Base-by-base conservation (phyloP, 2,797 vertebrate genomes). In the Dendrocincla fuliginosa region DNA sequence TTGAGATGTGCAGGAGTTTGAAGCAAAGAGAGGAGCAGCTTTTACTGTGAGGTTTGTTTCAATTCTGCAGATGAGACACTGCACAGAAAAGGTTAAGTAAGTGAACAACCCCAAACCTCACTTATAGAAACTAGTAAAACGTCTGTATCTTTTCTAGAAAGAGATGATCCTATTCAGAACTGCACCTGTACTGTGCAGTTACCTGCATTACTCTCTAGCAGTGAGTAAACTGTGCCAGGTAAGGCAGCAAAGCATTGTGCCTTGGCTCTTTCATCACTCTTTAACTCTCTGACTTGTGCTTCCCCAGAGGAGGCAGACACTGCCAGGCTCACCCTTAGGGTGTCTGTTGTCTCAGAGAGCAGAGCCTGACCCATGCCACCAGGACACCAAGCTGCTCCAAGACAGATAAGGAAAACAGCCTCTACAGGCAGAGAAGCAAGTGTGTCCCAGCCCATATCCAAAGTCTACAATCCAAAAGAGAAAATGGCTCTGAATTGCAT, bases 351-450 rank as follows among this genome's bases (percentile, higher is more conserved):
- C 46, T 56, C 68, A 20, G 32, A 17, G 16, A 75, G 41, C 55
- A 52, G 17, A 49, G 39, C 39, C 73, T 1, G 2, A n/a, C n/a
- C 25, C 4, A 0, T 20, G 28, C 39, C 2, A 1, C 19, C 67
- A 32, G 35, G 25, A 59, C 8, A 49, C 28, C 63, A 37, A 9
- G 28, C 35, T 5, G 1, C 64, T 16, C 27, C 44, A 24, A 59
- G 27, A 27, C 23, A 61, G 6, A 27, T 6, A n/a, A 5, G 4
- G 25, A 73, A 64, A 84, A 90, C 19, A 33, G 55, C 24, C 33
- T 68, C 39, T 39, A n/a, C 44, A 14, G 84, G 23, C 42, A 69
- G 37, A 47, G 46, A 46, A 41, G 17, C 49, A 18, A 41, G 11
- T 27, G 32, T 35, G 46, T 37, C 50, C 63, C 68, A 68, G 53